Evolutionary conservation across 2,888 invertebrate genomes (phyloP), one percentile per base, ranked within the genome.

Genomic region (Catocala nupta): DNA sequence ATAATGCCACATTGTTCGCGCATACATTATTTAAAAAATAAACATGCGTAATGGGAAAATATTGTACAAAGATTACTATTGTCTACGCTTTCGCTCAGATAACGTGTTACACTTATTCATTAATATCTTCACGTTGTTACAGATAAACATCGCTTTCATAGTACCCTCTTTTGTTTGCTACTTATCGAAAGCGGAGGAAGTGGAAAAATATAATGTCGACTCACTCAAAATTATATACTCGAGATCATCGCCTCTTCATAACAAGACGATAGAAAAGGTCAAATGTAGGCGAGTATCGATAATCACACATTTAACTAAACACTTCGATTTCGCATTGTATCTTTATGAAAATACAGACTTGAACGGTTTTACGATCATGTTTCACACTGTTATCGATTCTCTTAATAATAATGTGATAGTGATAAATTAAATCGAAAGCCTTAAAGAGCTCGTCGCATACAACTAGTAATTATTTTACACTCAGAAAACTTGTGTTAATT

Each of bases 201-300:
- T 81, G 39, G 71, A 82, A 45, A 75, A 83, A 59, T 84, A 72
- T 59, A 83, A 88, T 72, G 69, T 88, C 56, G 82, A 86, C 69
- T 85, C 88, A 42, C 79, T 91, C n/a, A 85, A 83, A 82, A 80
- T 86, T 59, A 81, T 90, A 51, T 91, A 90, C 71, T 89, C 87
- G 13, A 83, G 89, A 49, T 85, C 89, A 61, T 84, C 86, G 49
- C 89, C 88, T 62, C 83, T 91, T 63, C 90, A 90, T 67, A 77
- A 69, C 51, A 90, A 87, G 73, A 88, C 86, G 39, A 87, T 91
- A 52, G 80, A 88, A 70, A 78, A 82, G 70, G 81, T 89, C 43
- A 90, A 87, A 81, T 71, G 75, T 75, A 87, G 86, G 91, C 88
- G 74, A 78, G 25, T 25, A 25, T 25, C 25, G 25, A 3, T 25